A percentile compares a stretch with the other conserved stretches of the same genome.
Conservation (phyloP, 1,140 invertebrate genomes). For the Cotesia chilonis region DNA sequence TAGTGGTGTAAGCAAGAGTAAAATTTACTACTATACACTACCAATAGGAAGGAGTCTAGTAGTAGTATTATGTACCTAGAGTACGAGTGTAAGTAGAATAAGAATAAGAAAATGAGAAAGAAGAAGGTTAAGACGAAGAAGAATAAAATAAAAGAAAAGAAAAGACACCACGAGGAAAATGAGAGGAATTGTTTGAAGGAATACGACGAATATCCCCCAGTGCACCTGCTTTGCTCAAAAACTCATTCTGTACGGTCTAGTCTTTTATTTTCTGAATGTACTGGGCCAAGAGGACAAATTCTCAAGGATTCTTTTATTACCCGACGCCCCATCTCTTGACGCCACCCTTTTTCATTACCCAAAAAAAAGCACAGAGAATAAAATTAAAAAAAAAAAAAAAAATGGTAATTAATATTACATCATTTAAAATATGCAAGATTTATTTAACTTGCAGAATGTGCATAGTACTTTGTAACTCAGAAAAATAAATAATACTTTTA, state of each 20-base stretch:
- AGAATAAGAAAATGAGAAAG: no score
- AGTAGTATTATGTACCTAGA: no score
- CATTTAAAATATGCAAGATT: no score
- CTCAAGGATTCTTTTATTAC: conserved; percentile 10
- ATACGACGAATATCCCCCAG: neutral
- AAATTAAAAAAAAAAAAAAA: no score
- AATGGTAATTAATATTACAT: no score
- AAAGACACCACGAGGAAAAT: conserved; percentile 21
- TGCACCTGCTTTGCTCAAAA: conserved; percentile 12
- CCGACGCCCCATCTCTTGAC: neutral
- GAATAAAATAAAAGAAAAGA: neutral
- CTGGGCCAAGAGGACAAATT: conserved; percentile 1
- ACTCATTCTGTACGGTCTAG: neutral
- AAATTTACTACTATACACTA: no score
- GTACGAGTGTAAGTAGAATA: neutral
- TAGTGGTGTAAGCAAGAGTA: no score
- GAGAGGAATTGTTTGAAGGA: conserved; percentile 18
- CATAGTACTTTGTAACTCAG: no score
- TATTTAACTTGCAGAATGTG: no score
- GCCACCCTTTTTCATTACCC: neutral
- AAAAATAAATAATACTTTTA: no score
- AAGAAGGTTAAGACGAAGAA: neutral
- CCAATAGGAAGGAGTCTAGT: no score
- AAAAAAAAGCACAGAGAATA: no score
- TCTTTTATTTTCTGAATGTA: conserved; percentile 4